Evolutionary conservation across 1,140 invertebrate species (phyloP).

Genomic region (Drosophila varians): DNA sequence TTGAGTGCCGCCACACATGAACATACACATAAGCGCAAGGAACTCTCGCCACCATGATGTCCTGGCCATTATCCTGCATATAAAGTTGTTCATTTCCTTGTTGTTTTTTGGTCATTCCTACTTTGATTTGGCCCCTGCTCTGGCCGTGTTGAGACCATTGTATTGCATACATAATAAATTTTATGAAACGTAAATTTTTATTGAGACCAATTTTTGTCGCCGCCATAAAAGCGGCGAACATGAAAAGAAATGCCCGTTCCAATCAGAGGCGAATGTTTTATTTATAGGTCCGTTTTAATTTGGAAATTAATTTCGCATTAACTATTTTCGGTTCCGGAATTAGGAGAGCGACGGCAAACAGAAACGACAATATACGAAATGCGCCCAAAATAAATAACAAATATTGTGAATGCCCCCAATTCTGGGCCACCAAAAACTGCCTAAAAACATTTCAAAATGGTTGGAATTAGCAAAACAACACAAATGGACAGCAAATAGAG

Average conservation of each 20-base stretch:
- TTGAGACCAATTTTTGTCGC: conserved; percentile 79
- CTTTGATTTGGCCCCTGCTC: conserved; percentile 63
- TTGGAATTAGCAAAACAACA: conserved; percentile 34
- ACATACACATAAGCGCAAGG: conserved; percentile 18
- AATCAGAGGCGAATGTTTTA: conserved; percentile 60
- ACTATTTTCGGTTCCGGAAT: conserved; percentile 30
- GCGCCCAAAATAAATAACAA: conserved; percentile 30
- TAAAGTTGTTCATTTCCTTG: conserved; percentile 79
- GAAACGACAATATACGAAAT: conserved; percentile 20
- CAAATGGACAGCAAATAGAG: conserved; percentile 13
- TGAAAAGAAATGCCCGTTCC: conserved; percentile 31
- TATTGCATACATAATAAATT: conserved; percentile 81
- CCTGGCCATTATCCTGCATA: conserved; percentile 78
- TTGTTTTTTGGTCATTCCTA: conserved; percentile 52
- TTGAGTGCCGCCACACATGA: conserved; percentile 23
- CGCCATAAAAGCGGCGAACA: conserved; percentile 64
- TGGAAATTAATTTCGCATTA: conserved; percentile 60
- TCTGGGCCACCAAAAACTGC: too few species aligned
- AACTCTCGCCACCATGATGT: conserved; percentile 64
- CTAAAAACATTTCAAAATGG: conserved; percentile 26
- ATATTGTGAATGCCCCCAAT: conserved; percentile 16
- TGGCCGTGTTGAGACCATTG: conserved; percentile 46
- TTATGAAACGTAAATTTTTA: conserved; percentile 82
- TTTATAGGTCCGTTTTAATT: conserved; percentile 61
- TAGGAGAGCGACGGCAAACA: conserved; percentile 24